phyloP scores from a whole-genome alignment of 2,888 invertebrate genomes.

The Agrilus biguttatus region DNA sequence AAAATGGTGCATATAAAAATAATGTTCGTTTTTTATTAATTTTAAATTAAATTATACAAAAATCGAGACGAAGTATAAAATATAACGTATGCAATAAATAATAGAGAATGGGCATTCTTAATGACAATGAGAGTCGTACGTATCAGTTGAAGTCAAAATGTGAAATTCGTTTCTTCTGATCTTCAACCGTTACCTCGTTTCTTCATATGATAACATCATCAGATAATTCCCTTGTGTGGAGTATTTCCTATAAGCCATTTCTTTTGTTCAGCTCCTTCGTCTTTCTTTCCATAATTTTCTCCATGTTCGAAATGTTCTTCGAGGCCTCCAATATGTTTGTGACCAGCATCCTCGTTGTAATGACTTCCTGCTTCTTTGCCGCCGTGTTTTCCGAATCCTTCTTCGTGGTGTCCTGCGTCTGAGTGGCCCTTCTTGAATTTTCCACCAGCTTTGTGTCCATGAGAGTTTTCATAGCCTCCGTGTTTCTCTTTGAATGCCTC shows the following conservation, averaged over 20 bases:
- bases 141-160: no score
- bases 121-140: no score
- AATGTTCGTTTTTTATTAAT: no score
- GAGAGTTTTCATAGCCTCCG: conserved; percentile 57
- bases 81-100: no score
- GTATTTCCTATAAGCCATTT: conserved; percentile 13
- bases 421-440: conserved; percentile 58
- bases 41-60: no score
- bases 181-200: no score
- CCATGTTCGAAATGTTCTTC: conserved; percentile 54
- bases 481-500: conserved; percentile 63
- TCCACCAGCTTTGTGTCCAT: conserved; percentile 58
- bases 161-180: no score
- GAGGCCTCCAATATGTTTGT: conserved; percentile 55
- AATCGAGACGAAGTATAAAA: no score
- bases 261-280: conserved; percentile 55
- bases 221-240: no score
- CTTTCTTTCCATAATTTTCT: conserved; percentile 54
- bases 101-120: no score
- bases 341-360: conserved; percentile 56
- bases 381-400: conserved; percentile 58
- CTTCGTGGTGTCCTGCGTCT: conserved; percentile 49
- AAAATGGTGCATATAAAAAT: no score
- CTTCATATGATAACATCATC: no score
- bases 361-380: conserved; percentile 60